Conservation (phyloP, 1,140 invertebrate genomes). For the Eueides isabella region DNA sequence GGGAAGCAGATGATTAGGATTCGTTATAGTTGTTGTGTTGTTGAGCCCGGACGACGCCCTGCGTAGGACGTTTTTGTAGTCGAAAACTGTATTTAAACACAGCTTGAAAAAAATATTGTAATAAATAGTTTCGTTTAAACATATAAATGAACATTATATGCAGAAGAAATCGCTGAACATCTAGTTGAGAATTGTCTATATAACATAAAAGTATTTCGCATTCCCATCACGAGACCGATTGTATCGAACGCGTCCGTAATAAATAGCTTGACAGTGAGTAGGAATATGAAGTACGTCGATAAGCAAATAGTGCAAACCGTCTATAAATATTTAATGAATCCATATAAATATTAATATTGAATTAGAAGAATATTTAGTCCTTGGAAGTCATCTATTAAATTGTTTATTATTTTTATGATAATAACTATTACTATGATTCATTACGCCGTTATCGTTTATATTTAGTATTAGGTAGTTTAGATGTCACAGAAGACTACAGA, state of each 20-base stretch:
- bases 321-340: conserved; percentile 16
- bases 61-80: conserved; percentile 16
- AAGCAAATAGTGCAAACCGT: conserved; percentile 24
- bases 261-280: conserved; percentile 34
- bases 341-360: neutral
- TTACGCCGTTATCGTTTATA: neutral
- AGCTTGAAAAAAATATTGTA: neutral
- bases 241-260: conserved; percentile 40
- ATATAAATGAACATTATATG: neutral
- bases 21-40: conserved; percentile 7
- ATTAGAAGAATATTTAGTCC: neutral
- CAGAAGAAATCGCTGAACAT: neutral
- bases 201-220: conserved; percentile 23
- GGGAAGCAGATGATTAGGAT: conserved; percentile 21
- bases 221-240: conserved; percentile 35
- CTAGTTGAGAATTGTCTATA: conserved; percentile 25
- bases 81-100: neutral
- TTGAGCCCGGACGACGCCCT: conserved; percentile 12
- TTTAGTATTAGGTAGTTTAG: neutral
- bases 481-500: too few species aligned
- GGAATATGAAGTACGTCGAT: conserved; percentile 31
- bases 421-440: neutral
- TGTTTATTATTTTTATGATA: neutral
- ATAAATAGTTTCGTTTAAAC: neutral
- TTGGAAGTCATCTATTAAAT: neutral